Percentiles rank a stretch among this genome's conserved stretches.
phyloP scores from a whole-genome alignment of 1,140 invertebrate genomes.

The Pseudomyrmex sp. region DNA sequence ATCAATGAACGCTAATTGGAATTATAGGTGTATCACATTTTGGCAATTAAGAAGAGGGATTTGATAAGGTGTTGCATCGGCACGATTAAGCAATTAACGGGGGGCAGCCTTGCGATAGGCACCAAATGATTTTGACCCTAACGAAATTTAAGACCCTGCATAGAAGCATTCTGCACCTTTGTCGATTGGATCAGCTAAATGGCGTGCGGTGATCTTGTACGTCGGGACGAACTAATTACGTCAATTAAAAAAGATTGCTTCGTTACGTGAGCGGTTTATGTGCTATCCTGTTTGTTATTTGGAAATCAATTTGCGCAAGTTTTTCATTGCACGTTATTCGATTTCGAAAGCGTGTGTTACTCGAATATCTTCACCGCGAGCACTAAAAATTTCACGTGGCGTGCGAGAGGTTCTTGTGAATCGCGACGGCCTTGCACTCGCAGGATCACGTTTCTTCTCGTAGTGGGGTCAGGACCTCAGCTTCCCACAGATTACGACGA shows the following conservation, averaged over 20 bases:
- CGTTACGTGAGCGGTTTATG: not conserved
- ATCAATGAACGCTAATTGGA: constrained; percentile 70
- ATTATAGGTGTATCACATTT: constrained; percentile 72
- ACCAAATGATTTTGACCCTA: not conserved
- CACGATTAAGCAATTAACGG: constrained; percentile 66
- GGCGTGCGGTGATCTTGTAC: not conserved
- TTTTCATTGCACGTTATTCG: not conserved
- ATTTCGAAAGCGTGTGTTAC: not conserved
- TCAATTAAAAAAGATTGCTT: constrained; percentile 41
- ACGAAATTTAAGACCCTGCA: constrained; percentile 35
- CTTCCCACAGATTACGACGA: constrained; percentile 73
- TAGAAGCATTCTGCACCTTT: constrained; percentile 54
- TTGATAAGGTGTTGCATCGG: constrained; percentile 59
- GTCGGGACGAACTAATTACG: constrained; percentile 53
- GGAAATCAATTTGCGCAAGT: not conserved
- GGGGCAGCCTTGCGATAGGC: not conserved
- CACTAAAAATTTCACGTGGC: not conserved
- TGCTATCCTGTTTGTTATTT: not conserved
- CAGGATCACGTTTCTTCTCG: constrained; percentile 69
- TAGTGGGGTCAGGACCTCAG: constrained; percentile 67
- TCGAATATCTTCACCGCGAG: constrained; percentile 7
- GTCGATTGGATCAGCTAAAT: constrained; percentile 42
- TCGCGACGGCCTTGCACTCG: constrained; percentile 67
- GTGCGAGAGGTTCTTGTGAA: constrained; percentile 61
- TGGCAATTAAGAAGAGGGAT: constrained; percentile 64